Evolutionary conservation across 2,888 invertebrate species (phyloP), one percentile per base, ranked within the genome.

Genomic region (Euzophera pinguis): DNA sequence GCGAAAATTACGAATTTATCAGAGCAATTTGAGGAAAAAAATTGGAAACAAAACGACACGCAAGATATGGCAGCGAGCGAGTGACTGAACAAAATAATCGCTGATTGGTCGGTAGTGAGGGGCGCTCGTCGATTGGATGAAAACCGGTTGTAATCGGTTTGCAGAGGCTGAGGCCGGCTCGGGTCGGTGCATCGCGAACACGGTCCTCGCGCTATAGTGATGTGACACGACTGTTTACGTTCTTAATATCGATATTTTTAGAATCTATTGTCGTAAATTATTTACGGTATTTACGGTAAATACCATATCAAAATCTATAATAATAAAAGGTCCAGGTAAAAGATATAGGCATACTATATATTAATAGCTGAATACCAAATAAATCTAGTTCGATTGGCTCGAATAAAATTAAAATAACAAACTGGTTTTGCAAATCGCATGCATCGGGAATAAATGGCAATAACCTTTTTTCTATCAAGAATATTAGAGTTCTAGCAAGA

Each of bases 81-180:
- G 67, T 75, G 73, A 87, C 83, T 86, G 86, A 74, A 66, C 62
- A 65, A 64, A 73, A 74, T 73, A 74, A 70, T 63, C 73, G 78
- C 75, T 86, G 84, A 89, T 89, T 89, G 89, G 89, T 72, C 65
- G 78, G 61, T 75, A 75, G 81, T 72, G 81, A 76, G 71, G 78
- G 75, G 81, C 75, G 78, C 65, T 75, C 65, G 68, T 68, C 71
- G 78, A 84, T 86, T 88, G 84, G 84, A 73, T 75, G 67, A 56
- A 69, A 88, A 85, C 89, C 83, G 80, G 89, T 84, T 86, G 62
- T 59, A 81, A 70, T 84, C 83, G 80, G 90, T 88, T 90, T 64
- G 62, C 67, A 67, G 83, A 72, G 79, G 88, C 78, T 79, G 67
- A 69, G 71, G 75, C 85, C 84, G 85, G 88, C 83, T 88, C 63